Evolutionary conservation across 2,888 invertebrate species (phyloP).

Genomic region (Nymphalis polychloros): DNA sequence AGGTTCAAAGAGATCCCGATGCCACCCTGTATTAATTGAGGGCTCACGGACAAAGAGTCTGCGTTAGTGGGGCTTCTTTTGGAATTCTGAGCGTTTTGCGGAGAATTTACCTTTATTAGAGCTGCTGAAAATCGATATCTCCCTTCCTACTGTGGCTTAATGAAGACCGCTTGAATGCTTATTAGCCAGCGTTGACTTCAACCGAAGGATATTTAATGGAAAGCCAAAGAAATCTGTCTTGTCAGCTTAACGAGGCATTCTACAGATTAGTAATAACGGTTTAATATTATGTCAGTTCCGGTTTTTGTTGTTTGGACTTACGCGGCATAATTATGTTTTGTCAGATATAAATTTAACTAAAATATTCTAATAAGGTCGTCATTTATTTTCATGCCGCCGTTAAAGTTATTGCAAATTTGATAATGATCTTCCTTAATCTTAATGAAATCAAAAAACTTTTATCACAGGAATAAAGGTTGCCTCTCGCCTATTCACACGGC

Average conservation of each 20-base stretch:
- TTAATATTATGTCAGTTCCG: constrained; percentile 31
- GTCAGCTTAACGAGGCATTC: constrained; percentile 54
- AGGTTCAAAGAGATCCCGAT: constrained; percentile 49
- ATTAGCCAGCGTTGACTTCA: constrained; percentile 62
- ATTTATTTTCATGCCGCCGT: too few relatives aligned
- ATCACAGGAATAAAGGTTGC: too few relatives aligned
- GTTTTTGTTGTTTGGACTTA: constrained; percentile 6
- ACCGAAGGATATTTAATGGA: constrained; percentile 56
- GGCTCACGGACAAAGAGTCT: constrained; percentile 56
- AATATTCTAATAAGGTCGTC: too few relatives aligned
- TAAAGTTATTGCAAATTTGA: too few relatives aligned
- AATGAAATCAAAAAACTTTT: too few relatives aligned
- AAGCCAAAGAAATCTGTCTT: constrained; percentile 54
- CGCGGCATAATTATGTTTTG: not conserved
- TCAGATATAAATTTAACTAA: not conserved
- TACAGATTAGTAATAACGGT: constrained; percentile 51
- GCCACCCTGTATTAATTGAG: constrained; percentile 56
- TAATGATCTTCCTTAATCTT: too few relatives aligned
- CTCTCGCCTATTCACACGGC: too few relatives aligned
- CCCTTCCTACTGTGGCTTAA: constrained; percentile 59
- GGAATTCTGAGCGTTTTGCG: constrained; percentile 57
- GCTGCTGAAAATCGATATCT: constrained; percentile 69
- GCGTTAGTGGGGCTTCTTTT: constrained; percentile 59
- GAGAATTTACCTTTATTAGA: constrained; percentile 67
- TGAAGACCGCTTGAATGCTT: constrained; percentile 69